Conservation (phyloP, 2,797 vertebrate species). For the Gymnothorax reevesii region DNA sequence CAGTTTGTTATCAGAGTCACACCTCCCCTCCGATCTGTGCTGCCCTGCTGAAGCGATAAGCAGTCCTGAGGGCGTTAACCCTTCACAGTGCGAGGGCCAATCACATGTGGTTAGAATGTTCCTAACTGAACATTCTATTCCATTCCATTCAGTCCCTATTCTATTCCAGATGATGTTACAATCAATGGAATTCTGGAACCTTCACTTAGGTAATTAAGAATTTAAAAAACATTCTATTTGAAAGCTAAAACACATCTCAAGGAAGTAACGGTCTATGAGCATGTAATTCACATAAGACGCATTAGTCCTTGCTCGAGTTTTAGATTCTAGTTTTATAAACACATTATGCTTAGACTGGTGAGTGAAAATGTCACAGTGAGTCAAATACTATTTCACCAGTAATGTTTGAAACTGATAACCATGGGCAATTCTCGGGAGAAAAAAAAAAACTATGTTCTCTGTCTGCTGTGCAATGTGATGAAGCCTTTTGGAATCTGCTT, state of each 20-base stretch:
- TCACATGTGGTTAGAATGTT: no score
- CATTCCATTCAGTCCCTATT: no score
- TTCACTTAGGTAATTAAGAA: background rate
- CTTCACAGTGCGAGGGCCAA: no score
- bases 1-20: background rate
- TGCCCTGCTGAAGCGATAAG: background rate
- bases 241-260: background rate
- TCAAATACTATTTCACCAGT: background rate
- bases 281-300: background rate
- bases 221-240: background rate
- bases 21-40: background rate
- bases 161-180: no score
- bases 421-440: background rate
- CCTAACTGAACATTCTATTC: no score
- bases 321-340: background rate
- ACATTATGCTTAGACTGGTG: background rate
- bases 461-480: background rate
- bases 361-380: background rate
- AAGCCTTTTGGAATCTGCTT: background rate
- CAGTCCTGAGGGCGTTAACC: background rate
- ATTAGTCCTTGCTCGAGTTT: background rate
- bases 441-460: background rate
- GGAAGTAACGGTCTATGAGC: background rate
- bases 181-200: no score
- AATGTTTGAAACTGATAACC: background rate